A percentile compares a stretch with the other conserved stretches of the same genome.
phyloP scores from a whole-genome alignment of 2,113 vertebrate species.

The Eira barbara region DNA sequence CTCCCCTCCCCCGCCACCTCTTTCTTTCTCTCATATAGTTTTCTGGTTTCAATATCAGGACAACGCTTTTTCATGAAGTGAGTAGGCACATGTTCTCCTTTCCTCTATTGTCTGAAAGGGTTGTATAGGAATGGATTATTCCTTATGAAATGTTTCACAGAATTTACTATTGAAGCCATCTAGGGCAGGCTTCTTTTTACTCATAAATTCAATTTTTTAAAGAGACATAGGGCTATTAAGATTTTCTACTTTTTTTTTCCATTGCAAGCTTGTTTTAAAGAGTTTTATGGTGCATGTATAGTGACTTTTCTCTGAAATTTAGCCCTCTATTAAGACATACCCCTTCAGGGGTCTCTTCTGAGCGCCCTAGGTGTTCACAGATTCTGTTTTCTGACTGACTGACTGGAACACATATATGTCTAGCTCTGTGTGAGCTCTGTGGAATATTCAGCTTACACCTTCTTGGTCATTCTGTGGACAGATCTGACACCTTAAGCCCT shows the following conservation, averaged over 20 bases:
- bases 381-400: not conserved
- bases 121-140: not conserved
- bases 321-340: not conserved
- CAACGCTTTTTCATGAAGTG: not conserved
- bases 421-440: not conserved
- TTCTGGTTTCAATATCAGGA: not conserved
- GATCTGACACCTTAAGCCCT: not conserved
- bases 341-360: not conserved
- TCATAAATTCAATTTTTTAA: not conserved
- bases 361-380: not conserved
- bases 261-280: not conserved
- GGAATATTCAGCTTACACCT: not conserved
- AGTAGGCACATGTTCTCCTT: not conserved
- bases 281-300: not conserved
- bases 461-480: not conserved
- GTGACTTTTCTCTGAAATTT: not conserved
- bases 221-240: not conserved
- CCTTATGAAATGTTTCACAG: not conserved
- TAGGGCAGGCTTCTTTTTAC: not conserved
- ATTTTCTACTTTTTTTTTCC: not conserved
- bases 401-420: not conserved
- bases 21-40: not conserved
- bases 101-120: not conserved
- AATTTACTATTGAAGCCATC: not conserved
- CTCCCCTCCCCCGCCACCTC: fast-evolving